phyloP scores from a whole-genome alignment of 2,888 invertebrate genomes.

The Nesidiocoris tenuis region DNA sequence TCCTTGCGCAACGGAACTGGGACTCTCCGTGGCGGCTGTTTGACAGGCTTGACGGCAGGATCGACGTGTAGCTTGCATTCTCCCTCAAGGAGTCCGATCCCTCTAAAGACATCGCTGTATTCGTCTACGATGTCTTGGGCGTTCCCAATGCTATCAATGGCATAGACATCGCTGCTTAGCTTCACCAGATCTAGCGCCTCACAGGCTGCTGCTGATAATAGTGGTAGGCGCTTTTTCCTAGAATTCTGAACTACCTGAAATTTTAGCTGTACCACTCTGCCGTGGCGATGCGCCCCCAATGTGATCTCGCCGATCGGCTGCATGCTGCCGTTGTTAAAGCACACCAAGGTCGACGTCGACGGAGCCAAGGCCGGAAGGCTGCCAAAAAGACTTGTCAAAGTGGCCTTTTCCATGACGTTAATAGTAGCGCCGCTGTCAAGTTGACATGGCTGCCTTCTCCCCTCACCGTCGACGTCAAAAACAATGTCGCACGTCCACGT shows the following conservation, averaged over 20 bases:
- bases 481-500: no score
- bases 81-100: conserved; percentile 15
- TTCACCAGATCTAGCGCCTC: conserved; percentile 8
- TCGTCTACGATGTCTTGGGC: conserved; percentile 1
- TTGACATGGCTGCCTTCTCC: not conserved
- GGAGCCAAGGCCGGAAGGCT: no score
- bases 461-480: not conserved
- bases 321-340: not conserved
- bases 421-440: conserved; percentile 22
- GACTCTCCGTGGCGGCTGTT: conserved; percentile 26
- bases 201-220: conserved; percentile 4
- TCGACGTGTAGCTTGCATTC: conserved; percentile 24
- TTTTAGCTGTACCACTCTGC: no score
- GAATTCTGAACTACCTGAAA: conserved; percentile 13
- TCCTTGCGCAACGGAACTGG: conserved; percentile 39
- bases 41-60: conserved; percentile 9
- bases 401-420: not conserved
- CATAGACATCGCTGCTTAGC: not conserved
- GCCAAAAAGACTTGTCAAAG: not conserved
- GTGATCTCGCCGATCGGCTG: not conserved
- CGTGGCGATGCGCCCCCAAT: no score
- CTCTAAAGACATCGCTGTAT: conserved; percentile 10
- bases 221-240: no score
- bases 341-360: no score
- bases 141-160: not conserved